Evolutionary conservation across 92 coral and sea anemone species (phyloP).

Genomic region (Bergia puertoricense): DNA sequence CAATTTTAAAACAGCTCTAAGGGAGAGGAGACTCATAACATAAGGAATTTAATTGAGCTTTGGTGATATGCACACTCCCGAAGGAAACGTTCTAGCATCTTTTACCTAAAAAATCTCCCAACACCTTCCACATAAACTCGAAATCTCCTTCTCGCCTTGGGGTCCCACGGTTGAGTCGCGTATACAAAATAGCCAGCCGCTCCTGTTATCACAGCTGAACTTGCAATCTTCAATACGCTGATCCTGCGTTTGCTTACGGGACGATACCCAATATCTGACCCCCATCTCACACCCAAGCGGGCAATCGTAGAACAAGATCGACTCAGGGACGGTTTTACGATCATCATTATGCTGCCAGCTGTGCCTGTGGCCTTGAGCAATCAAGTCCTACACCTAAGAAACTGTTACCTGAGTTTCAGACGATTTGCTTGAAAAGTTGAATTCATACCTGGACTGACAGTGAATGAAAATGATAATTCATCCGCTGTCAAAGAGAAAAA

Average conservation of each 20-base stretch:
- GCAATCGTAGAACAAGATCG: not conserved
- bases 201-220: conserved; percentile 9
- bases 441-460: not conserved
- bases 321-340: not conserved
- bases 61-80: too few relatives aligned
- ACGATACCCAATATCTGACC: not conserved
- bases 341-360: not conserved
- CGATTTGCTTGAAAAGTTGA: not conserved
- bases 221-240: not conserved
- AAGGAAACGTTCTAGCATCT: too few relatives aligned
- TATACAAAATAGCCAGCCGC: conserved; percentile 31
- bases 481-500: too few relatives aligned
- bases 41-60: too few relatives aligned
- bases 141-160: conserved; percentile 71
- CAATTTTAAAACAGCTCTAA: too few relatives aligned
- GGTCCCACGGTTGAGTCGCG: conserved; percentile 63
- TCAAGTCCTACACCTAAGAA: not conserved
- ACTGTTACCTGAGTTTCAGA: not conserved
- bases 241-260: conserved; percentile 14
- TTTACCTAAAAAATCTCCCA: conserved; percentile 89
- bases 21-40: too few relatives aligned
- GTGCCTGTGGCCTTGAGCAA: not conserved
- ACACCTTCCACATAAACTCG: conserved; percentile 78
- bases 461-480: not conserved
- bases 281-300: not conserved